Percentiles rank a stretch among this genome's conserved stretches.
These are phyloP conservation scores for Melanotaenia trifasciata DNA, from an alignment of 2,797 vertebrate species.

Conservation along the genomic window DNA sequence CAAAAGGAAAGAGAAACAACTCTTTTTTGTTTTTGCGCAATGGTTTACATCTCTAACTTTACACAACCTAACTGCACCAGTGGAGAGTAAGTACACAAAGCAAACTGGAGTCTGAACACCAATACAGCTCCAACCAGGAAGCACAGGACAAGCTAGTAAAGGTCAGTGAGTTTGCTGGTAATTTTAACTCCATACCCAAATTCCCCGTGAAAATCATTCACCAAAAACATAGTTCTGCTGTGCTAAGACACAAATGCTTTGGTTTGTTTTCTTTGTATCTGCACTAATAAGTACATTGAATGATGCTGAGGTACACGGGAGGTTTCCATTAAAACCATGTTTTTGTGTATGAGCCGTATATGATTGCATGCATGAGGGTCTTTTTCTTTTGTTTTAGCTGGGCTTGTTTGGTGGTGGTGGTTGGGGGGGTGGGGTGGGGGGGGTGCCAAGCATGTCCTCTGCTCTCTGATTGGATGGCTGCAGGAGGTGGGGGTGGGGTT, in stretches of 20 bases:
- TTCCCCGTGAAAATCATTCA: background rate
- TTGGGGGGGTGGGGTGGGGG: fast-evolving
- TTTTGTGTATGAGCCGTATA: background rate
- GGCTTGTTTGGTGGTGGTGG: conserved; percentile 36
- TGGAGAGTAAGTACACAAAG: conserved; percentile 61
- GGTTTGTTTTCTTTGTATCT: background rate
- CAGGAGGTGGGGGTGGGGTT: conserved; percentile 67
- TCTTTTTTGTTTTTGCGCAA: background rate
- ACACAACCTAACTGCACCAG: conserved; percentile 60
- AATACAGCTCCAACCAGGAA: conserved; percentile 78
- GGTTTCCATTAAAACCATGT: conserved; percentile 19
- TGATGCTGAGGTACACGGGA: conserved; percentile 15
- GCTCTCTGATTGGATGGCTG: conserved; percentile 77
- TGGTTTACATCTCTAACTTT: conserved; percentile 20
- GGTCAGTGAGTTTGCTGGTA: background rate
- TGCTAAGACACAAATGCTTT: background rate
- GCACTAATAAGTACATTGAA: conserved; percentile 3
- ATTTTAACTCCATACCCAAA: conserved; percentile 22
- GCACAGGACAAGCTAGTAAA: conserved; percentile 66
- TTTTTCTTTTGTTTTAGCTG: conserved; percentile 38
- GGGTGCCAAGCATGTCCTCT: conserved; percentile 73
- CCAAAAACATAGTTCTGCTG: background rate
- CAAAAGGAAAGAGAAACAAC: fast-evolving
- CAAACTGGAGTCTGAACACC: conserved; percentile 53
- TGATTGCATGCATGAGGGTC: conserved; percentile 35